phyloP scores from a whole-genome alignment of 2,888 invertebrate genomes.

The Marronus borbonicus region DNA sequence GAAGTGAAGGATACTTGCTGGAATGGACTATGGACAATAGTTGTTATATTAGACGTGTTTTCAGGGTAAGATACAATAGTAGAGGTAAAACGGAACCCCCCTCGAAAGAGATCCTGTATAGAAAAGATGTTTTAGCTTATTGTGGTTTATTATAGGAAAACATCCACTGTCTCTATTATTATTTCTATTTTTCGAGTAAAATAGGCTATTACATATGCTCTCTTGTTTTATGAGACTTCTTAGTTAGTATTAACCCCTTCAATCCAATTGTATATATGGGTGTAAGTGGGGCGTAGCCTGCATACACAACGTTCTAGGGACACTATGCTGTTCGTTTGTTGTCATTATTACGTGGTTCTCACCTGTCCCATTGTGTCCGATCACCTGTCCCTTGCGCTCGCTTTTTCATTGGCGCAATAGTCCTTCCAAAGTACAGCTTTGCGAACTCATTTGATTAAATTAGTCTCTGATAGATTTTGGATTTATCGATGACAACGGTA shows the following conservation, averaged over 20 bases:
- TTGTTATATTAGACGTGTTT: slow-evolving; percentile 25
- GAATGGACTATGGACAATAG: slow-evolving; percentile 8
- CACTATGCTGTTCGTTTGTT: slow-evolving; percentile 2
- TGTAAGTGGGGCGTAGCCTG: neutral
- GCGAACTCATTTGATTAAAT: slow-evolving; percentile 22
- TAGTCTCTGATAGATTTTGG: slow-evolving; percentile 10
- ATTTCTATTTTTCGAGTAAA: neutral
- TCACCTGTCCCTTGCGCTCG: slow-evolving; percentile 28
- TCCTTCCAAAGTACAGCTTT: slow-evolving; percentile 1
- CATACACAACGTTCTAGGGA: neutral
- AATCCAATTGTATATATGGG: neutral
- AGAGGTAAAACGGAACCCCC: neutral
- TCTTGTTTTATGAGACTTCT: neutral
- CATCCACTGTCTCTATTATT: neutral
- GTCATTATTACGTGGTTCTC: slow-evolving; percentile 43
- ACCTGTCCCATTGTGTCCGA: slow-evolving; percentile 43
- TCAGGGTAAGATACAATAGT: slow-evolving; percentile 8
- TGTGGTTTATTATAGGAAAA: neutral
- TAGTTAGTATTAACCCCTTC: neutral
- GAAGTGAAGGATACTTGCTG: slow-evolving; percentile 20
- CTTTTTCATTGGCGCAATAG: slow-evolving; percentile 30
- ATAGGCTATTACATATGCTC: neutral
- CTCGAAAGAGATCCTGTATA: neutral
- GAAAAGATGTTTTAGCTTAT: neutral
- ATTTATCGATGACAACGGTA: neutral